Evolutionary conservation across 2,888 invertebrate genomes (phyloP), one percentile per base, ranked within the genome.

Genomic region (Hybos culiciformis): DNA sequence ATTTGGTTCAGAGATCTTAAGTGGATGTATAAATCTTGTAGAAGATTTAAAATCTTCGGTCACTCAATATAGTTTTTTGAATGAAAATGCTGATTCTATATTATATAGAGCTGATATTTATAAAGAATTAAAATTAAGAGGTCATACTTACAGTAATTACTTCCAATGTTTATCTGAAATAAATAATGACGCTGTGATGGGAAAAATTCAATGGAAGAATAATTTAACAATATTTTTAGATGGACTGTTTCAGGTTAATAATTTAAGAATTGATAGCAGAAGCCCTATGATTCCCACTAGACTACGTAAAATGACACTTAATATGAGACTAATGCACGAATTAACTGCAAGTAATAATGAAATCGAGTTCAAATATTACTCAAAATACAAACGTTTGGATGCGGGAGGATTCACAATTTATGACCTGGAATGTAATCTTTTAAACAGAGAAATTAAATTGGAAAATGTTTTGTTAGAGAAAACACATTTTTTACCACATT

Each of bases 151-250:
- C 56, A 43, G 43, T 8, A 55, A 51, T 5, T 46, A 41, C 8
- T 59, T 58, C 39, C 53, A 48, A 37, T 46, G 46, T 3, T 51
- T 59, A 11, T 39, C 50, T 34, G 50, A 54, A 21, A 50, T 55
- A 5, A 49, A 52, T 4, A 44, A 51, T 6, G 56, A 58, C 47
- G 56, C 54, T n/a, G 41, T 48, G 2, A 42, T 46, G 11, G 57
- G 54, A n/a, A 51, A 53, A 60, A 53, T 47, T 11, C 59, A 69
- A 42, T 87, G 86, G 86, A 70, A 73, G 37, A 76, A 77, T 54
- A 83, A 85, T 64, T 91, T 88, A 87, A 78, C 83, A 11, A 74
- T 83, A 3, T 86, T 85, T 64, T 72, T 91, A 68, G 91, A 91
- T 64, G 81, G 82, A 39, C 79, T 91, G 77, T 70, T 92, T 4